Base-by-base conservation (phyloP, 2,888 invertebrate species). In the Rhaphigaster nebulosa region DNA sequence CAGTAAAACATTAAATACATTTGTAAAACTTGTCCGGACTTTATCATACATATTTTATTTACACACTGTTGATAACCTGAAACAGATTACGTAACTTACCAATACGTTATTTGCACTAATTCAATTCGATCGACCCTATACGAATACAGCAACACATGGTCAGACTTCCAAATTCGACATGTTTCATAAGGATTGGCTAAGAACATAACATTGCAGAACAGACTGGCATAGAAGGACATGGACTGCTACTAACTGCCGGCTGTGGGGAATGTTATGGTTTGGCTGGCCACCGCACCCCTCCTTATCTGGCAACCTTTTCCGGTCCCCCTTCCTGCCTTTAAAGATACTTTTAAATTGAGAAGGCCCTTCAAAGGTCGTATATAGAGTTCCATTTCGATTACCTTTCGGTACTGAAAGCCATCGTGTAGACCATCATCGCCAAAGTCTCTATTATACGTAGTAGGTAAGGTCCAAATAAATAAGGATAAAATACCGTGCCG, bases 321-420 rank as follows among this genome's bases (percentile, higher is more conserved):
- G 70, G 34, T 38, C 38, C 70, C 70, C 70, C 70, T 76, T 76
- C 70, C 70, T 76, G 70, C 70, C 70, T 76, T 76, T 38, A 38
- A 76, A 38, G 70, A 76, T 76, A 76, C 70, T 76, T 76, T 76
- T 76, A 76, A 76, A 76, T 76, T 76, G 70, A 38, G n/a, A n/a
- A n/a, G 70, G 34, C 70, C 70, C 34, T 76, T 76, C 70, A 76
- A 76, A 76, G 70, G 70, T 76, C 70, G 70, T 23, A 20, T 29
- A 65, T 65, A 38, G 38, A 38, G 15, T 76, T 38, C 70, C 70
- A 34, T 18, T 76, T 76, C 70, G 70, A 76, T 76, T 76, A 76
- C 70, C 70, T 76, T 76, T 76, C 18, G 20, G 20, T 23, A 2
- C 20, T 38, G 20, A 23, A 76, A 38, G 38, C 23, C 70, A 76